Conservation (phyloP, 2,888 invertebrate species). For the Macrosoma leucophasiata region DNA sequence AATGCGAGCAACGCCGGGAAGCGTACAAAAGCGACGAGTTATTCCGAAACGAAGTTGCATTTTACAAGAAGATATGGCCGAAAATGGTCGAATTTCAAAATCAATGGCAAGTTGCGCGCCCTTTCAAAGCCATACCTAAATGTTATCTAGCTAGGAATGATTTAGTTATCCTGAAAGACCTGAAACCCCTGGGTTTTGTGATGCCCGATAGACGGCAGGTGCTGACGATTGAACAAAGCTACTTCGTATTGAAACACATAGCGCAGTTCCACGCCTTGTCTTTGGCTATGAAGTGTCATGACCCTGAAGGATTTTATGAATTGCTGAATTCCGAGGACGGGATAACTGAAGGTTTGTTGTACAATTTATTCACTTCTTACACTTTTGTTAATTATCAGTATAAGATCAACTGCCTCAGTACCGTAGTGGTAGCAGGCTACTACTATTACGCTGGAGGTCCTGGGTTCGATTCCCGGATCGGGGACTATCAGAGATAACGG, state of each 20-base stretch:
- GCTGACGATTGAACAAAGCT: slow-evolving; percentile 76
- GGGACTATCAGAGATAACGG: no score
- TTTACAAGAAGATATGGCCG: slow-evolving; percentile 83
- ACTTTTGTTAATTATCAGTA: no score
- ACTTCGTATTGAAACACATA: slow-evolving; percentile 75
- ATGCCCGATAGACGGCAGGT: slow-evolving; percentile 80
- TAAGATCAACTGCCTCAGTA: no score
- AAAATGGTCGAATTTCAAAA: slow-evolving; percentile 76
- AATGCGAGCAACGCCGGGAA: slow-evolving; percentile 78
- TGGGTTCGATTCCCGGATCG: no score
- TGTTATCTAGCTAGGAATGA: slow-evolving; percentile 77
- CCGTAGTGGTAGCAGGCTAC: no score
- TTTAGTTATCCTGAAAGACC: slow-evolving; percentile 76
- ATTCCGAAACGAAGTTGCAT: slow-evolving; percentile 83
- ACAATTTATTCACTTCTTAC: no score
- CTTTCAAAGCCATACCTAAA: slow-evolving; percentile 75
- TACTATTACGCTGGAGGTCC: no score
- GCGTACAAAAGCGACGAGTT: slow-evolving; percentile 82
- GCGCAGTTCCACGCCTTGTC: slow-evolving; percentile 80
- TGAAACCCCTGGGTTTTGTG: slow-evolving; percentile 74
- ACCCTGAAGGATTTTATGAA: slow-evolving; percentile 73
- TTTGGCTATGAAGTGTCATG: slow-evolving; percentile 76
- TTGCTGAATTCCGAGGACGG: slow-evolving; percentile 62
- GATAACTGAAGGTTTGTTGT: slow-evolving; percentile 58
- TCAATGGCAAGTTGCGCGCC: slow-evolving; percentile 52